These are phyloP conservation scores for Caenorhabditis brenneri DNA, from an alignment of 1,140 invertebrate genomes.

Conservation along the genomic window DNA sequence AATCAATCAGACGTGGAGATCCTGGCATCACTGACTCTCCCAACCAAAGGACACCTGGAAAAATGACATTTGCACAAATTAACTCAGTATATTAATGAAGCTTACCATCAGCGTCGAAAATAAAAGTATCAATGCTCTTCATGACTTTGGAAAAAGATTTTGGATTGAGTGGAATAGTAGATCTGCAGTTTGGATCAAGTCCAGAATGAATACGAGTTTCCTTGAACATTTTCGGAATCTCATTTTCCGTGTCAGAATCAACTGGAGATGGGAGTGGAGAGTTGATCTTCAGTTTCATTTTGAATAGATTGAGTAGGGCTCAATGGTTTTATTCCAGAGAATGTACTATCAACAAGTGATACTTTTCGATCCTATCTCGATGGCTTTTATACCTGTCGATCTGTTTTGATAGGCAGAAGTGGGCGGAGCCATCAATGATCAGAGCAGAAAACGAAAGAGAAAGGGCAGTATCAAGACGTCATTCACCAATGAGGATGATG, in stretches of 20 bases:
- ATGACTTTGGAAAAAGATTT: constrained; percentile 59
- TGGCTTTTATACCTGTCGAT: constrained; percentile 11
- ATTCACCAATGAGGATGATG: constrained; percentile 3
- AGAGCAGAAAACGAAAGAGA: constrained; percentile 35
- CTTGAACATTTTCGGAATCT: neutral
- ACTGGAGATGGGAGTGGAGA: constrained; percentile 18
- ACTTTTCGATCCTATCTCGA: neutral
- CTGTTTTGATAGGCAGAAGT: neutral
- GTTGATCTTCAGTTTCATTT: constrained; percentile 24
- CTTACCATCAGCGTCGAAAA: constrained; percentile 69
- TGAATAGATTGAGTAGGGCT: neutral
- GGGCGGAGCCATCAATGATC: neutral
- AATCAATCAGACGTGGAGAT: constrained; percentile 62
- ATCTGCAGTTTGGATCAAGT: constrained; percentile 9
- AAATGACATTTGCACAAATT: neutral
- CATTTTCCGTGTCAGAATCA: constrained; percentile 1
- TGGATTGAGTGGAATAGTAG: neutral
- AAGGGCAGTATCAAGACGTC: constrained; percentile 27
- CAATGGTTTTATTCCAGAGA: neutral
- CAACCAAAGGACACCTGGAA: constrained; percentile 65
- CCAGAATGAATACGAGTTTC: constrained; percentile 23
- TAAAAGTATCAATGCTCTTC: constrained; percentile 66
- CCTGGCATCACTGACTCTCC: constrained; percentile 63
- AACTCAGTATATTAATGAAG: neutral
- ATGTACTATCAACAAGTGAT: neutral